These are phyloP conservation scores for Drosophila sp. DNA, from an alignment of 1,140 invertebrate genomes.

Conservation along the genomic window DNA sequence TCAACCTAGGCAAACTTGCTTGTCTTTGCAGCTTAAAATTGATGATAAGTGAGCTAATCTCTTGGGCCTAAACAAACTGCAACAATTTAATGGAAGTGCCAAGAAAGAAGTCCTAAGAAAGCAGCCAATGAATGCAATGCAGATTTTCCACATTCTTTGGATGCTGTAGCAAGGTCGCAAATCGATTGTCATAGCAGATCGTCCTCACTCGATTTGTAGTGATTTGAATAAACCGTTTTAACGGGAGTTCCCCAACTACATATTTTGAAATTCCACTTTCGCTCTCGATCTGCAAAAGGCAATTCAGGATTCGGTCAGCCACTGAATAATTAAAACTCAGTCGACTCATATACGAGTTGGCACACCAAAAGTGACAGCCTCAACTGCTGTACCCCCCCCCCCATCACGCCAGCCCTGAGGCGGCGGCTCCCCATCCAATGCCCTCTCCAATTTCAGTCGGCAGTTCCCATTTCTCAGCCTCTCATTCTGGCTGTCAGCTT, in stretches of 20 bases:
- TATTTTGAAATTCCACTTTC: neutral
- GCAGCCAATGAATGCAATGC: neutral
- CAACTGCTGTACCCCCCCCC: constrained; percentile 37
- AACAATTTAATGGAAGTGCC: constrained; percentile 1
- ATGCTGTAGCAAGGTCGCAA: too few species aligned
- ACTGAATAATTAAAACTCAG: constrained; percentile 73
- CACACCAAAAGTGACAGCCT: constrained; percentile 55
- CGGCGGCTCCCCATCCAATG: neutral
- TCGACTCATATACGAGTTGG: constrained; percentile 24
- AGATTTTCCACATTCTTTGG: too few species aligned
- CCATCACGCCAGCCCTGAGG: neutral
- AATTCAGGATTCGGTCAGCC: constrained; percentile 22
- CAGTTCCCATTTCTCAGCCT: constrained; percentile 11
- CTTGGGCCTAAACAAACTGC: constrained; percentile 11
- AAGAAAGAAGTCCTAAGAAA: neutral
- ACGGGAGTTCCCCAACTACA: too few species aligned
- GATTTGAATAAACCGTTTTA: too few species aligned
- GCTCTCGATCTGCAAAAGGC: neutral
- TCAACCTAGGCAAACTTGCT: constrained; percentile 8
- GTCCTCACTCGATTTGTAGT: too few species aligned
- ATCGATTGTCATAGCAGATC: too few species aligned
- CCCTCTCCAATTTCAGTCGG: constrained; percentile 37
- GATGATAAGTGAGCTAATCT: constrained; percentile 12
- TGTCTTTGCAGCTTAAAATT: constrained; percentile 12
- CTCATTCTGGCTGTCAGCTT: constrained; percentile 66